Evolutionary conservation across 2,888 invertebrate species (phyloP).

Genomic region (Cerastis rubricosa): DNA sequence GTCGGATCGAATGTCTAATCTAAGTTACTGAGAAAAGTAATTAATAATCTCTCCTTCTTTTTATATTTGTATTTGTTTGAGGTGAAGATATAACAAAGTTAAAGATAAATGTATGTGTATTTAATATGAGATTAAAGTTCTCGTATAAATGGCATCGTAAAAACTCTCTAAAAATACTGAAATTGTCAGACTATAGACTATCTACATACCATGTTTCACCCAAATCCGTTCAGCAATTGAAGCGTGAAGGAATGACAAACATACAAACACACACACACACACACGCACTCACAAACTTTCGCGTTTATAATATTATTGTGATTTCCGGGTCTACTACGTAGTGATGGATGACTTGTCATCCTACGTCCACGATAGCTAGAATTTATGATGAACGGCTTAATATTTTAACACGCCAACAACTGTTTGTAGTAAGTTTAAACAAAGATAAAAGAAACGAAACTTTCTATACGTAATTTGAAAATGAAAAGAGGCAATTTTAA

Average conservation of each 20-base stretch:
- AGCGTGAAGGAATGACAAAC: no score
- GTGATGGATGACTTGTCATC: conserved; percentile 1
- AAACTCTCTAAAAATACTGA: no score
- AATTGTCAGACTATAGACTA: no score
- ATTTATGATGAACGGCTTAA: background rate
- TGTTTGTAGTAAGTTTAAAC: background rate
- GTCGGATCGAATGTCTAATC: background rate
- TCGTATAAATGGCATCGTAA: no score
- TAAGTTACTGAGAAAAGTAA: background rate
- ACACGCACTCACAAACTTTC: no score
- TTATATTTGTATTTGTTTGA: background rate
- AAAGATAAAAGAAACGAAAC: background rate
- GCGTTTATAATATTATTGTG: no score
- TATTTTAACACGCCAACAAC: background rate
- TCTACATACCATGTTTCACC: no score
- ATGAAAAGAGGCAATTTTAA: background rate
- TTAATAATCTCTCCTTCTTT: background rate
- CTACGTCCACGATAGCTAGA: background rate
- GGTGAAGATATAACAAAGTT: background rate
- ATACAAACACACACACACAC: no score
- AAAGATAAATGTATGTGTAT: no score
- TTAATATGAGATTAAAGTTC: no score
- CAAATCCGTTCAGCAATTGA: no score
- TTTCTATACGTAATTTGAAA: background rate
- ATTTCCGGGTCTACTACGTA: background rate